Conservation (phyloP, 2,113 vertebrate species). For the Bostrychus sinensis region DNA sequence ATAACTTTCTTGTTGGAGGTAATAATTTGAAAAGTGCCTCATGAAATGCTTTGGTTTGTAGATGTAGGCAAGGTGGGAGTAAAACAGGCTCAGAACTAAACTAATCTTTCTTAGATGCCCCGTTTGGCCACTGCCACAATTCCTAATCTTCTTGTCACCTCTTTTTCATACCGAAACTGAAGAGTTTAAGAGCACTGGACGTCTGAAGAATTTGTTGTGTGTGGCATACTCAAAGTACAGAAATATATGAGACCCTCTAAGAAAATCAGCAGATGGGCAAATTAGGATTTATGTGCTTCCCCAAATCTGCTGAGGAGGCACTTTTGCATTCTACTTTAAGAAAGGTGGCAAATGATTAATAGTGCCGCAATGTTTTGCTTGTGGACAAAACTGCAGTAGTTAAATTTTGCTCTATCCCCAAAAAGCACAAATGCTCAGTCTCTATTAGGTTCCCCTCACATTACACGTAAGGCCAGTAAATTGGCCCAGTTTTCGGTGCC, state of each 20-base stretch:
- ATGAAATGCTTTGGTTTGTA: too few species aligned
- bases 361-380: not conserved
- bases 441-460: constrained; percentile 24
- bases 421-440: constrained; percentile 13
- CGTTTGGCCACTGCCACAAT: constrained; percentile 15
- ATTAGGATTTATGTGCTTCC: constrained; percentile 34
- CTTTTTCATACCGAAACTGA: constrained; percentile 27
- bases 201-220: constrained; percentile 23
- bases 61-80: not conserved
- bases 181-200: constrained; percentile 39
- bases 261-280: constrained; percentile 32
- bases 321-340: constrained; percentile 22
- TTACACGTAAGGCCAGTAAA: constrained; percentile 45
- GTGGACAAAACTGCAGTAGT: not conserved
- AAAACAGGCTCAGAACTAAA: constrained; percentile 12
- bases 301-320: constrained; percentile 11
- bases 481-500: constrained; percentile 37
- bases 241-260: constrained; percentile 14
- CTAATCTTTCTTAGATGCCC: constrained; percentile 8
- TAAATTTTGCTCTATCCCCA: not conserved
- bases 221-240: constrained; percentile 3
- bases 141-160: constrained; percentile 42
- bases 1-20: too few species aligned
- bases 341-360: constrained; percentile 21
- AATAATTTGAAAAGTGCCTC: too few species aligned